A percentile compares a stretch with the other conserved stretches of the same genome.
These are phyloP conservation scores for Drosophila pseudoobscura DNA, from an alignment of 1,140 invertebrate species.

Conservation along the genomic window DNA sequence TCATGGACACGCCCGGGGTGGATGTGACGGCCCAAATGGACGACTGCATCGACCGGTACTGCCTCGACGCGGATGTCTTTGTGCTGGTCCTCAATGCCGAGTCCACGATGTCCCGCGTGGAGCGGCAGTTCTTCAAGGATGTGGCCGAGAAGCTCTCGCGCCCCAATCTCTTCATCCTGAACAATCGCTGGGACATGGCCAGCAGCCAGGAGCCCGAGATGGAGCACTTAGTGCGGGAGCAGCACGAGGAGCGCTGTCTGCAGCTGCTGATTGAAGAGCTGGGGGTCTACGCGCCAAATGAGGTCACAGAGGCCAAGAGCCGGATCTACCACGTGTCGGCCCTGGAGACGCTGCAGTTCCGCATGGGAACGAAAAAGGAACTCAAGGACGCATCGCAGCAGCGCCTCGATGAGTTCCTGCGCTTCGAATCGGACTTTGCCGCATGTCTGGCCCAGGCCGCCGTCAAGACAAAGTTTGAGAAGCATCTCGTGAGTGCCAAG, in stretches of 20 bases:
- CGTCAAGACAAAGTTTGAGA: conserved; percentile 98
- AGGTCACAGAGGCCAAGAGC: conserved; percentile 91
- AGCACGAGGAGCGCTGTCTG: conserved; percentile 96
- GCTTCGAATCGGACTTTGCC: conserved; percentile 98
- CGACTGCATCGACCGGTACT: conserved; percentile 99
- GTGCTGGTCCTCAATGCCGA: conserved; percentile 99
- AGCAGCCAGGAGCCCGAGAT: conserved; percentile 94
- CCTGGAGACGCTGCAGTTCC: conserved; percentile 93
- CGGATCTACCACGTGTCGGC: conserved; percentile 99
- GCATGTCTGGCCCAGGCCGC: conserved; percentile 99
- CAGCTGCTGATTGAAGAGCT: conserved; percentile 97
- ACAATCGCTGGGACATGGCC: conserved; percentile 99
- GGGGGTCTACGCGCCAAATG: conserved; percentile 90
- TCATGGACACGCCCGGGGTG: conserved; percentile 99
- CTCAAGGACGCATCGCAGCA: conserved; percentile 87
- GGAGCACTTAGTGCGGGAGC: conserved; percentile 92
- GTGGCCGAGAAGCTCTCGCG: conserved; percentile 98
- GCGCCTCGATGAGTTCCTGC: conserved; percentile 97
- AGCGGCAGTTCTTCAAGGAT: conserved; percentile 99
- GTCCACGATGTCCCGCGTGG: conserved; percentile 93
- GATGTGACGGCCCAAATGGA: conserved; percentile 99
- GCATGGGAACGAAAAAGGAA: conserved; percentile 84
- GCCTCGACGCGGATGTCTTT: conserved; percentile 99
- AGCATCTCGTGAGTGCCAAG: conserved; percentile 96
- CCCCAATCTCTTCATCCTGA: conserved; percentile 99